Conservation (phyloP, 1,140 invertebrate genomes). For the Ceratosolen solmsi region DNA sequence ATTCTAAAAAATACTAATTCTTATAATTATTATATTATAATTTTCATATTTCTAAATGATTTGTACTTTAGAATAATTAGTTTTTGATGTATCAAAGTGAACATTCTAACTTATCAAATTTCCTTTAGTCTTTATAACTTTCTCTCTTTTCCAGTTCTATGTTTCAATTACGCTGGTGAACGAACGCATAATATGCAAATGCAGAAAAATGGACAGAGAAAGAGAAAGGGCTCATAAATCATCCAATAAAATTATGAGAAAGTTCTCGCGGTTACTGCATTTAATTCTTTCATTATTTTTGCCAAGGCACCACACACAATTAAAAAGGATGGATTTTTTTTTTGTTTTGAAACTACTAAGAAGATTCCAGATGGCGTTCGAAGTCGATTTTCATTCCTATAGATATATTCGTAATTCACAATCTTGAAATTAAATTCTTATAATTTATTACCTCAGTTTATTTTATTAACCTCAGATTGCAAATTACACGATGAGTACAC, state of each 20-base stretch:
- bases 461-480: no score
- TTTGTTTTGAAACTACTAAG: no score
- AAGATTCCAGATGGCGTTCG: no score
- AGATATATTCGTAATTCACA: no score
- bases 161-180: background rate
- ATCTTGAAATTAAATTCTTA: no score
- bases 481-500: no score
- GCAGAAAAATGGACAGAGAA: background rate
- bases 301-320: no score
- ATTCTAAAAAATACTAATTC: background rate
- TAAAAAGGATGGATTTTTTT: no score
- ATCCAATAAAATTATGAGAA: slow-evolving; percentile 37
- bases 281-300: slow-evolving; percentile 22
- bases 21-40: no score
- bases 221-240: slow-evolving; percentile 23
- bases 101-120: background rate
- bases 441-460: no score
- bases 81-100: background rate
- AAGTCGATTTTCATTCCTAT: no score
- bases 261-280: background rate
- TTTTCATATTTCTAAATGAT: no score
- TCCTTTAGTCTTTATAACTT: background rate
- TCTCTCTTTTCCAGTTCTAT: background rate
- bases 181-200: background rate
- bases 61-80: background rate